Conservation (phyloP, 2,797 vertebrate species). For the Silurus aristotelis region DNA sequence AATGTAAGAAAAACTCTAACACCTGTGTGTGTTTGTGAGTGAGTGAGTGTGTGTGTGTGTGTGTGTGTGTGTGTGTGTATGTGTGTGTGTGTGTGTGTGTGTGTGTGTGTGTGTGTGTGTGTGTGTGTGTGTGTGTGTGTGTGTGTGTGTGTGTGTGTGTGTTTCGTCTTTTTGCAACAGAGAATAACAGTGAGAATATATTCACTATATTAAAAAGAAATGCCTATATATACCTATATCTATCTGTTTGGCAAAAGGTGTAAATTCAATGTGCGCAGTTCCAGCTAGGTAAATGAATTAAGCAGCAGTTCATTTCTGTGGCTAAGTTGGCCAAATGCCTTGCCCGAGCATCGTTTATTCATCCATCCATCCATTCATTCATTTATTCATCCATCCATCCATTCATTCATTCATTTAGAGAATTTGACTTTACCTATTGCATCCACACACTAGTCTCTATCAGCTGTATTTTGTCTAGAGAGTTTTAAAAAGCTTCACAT, state of each 20-base stretch:
- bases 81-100: not conserved
- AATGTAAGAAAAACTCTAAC: not conserved
- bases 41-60: not conserved
- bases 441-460: not conserved
- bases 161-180: not conserved
- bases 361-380: too few species aligned
- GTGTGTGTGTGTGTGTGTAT: not conserved
- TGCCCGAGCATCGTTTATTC: not conserved
- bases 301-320: constrained; percentile 5
- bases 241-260: constrained; percentile 7
- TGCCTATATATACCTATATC: too few species aligned
- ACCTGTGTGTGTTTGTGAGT: not conserved
- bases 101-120: constrained; percentile 7
- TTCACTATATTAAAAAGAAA: not conserved
- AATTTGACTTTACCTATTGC: not conserved
- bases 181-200: not conserved
- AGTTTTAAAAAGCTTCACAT: not conserved
- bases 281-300: not conserved
- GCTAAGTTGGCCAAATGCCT: not conserved
- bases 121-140: not conserved
- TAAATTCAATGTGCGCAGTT: not conserved
- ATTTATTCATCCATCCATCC: too few species aligned
- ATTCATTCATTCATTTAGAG: not conserved
- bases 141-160: not conserved
- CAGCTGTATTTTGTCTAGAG: not conserved